Conservation (phyloP, 2,113 vertebrate species). For the Serilophus lunatus region DNA sequence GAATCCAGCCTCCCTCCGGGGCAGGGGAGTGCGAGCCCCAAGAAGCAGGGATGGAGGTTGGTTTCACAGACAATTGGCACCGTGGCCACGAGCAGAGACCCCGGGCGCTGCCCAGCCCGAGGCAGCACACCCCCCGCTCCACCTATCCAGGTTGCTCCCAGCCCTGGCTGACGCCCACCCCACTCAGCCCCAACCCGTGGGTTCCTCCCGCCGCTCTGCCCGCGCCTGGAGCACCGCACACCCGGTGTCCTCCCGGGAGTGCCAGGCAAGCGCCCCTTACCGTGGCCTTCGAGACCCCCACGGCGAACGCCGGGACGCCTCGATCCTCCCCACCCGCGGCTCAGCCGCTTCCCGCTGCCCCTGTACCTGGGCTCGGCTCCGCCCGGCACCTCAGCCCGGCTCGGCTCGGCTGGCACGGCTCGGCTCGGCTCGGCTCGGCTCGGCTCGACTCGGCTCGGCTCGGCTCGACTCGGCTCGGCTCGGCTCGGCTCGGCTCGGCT, state of each 20-base stretch:
- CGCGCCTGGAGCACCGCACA: not conserved
- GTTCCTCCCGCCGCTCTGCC: not conserved
- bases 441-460: not conserved
- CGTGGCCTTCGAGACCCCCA: not conserved
- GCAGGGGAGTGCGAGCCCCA: not conserved
- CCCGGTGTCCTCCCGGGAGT: not conserved
- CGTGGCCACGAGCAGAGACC: not conserved
- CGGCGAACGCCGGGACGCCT: not conserved
- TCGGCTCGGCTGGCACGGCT: not conserved
- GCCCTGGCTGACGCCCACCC: not conserved
- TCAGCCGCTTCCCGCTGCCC: not conserved
- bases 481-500: no score
- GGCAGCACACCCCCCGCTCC: not conserved
- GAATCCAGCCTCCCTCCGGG: not conserved
- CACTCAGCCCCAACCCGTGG: fast-evolving
- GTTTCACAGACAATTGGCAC: not conserved
- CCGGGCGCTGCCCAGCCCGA: not conserved
- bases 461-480: not conserved
- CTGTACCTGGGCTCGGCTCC: not conserved
- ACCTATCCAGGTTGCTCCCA: not conserved
- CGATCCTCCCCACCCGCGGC: not conserved
- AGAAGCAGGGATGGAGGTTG: not conserved
- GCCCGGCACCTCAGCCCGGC: not conserved
- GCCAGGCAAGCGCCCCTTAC: not conserved
- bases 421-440: not conserved